Evolutionary conservation across 2,797 vertebrate species (phyloP), one percentile per base, ranked within the genome.

Genomic region (Enteromius paludinosus): DNA sequence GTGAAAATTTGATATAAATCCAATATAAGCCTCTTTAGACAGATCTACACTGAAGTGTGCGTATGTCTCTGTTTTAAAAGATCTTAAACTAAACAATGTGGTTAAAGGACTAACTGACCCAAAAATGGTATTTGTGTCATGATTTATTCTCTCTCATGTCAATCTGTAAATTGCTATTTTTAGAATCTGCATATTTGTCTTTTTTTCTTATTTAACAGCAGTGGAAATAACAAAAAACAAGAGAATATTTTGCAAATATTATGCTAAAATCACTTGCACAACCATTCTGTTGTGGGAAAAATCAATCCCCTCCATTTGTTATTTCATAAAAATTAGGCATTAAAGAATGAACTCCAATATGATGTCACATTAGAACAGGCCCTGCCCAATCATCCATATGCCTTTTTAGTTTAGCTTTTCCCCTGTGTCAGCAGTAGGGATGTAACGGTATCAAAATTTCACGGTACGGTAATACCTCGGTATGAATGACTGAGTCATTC

Each of bases 1-100:
- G 74, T 54, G 33, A 38, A 59, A 28, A 73, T 83, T 83, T 72
- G 20, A 83, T 71, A 81, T 4, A 78, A 87, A 74, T 59, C 41
- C 43, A 68, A 61, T 49, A 38, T 38, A 52, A 59, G 65, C 45
- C 28, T 81, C 33, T 70, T 79, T 65, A 62, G 43, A 41, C n/a
- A 61, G 56, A 66, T 79, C 30, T 43, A 35, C 69, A 47, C 38
- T 68, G 33, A 69, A 71, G 20, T 62, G 25, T 54, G 20, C 2
- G 54, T 35, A 10, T 41, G 15, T 23, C 59, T 78, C 33, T 69
- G 45, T 84, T 73, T 79, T 49, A 20, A 59, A 47, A 71, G 1
- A 59, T 59, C 28, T 45, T n/a, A n/a, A 47, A 30, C 45, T 71
- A 18, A 54, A 54, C 17, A 20, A 18, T 47, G 43, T 47, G 68